Evolutionary conservation across 2,888 invertebrate species (phyloP).

Genomic region (Anoplius nigerrimus): DNA sequence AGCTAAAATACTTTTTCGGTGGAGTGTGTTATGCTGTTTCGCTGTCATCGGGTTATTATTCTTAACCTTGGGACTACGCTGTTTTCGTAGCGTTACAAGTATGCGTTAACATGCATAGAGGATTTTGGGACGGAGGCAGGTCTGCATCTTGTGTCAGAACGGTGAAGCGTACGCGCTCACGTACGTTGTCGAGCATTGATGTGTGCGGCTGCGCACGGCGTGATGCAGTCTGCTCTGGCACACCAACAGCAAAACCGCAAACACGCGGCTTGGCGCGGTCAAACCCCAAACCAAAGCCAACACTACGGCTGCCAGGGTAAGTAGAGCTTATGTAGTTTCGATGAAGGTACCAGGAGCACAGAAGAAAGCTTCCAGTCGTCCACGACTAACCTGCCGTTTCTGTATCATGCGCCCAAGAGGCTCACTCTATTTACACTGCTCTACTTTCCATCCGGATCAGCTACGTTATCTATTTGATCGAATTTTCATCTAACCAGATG

Average conservation of each 20-base stretch:
- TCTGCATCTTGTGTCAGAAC: not conserved
- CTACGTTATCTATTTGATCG: no score
- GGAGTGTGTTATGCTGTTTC: no score
- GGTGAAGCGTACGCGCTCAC: slow-evolving; percentile 23
- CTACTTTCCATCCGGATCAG: no score
- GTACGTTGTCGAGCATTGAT: not conserved
- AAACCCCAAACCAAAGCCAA: slow-evolving; percentile 73
- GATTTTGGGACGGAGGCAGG: no score
- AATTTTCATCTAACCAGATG: no score
- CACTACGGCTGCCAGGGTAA: slow-evolving; percentile 67
- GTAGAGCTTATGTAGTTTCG: slow-evolving; percentile 68
- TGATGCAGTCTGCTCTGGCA: slow-evolving; percentile 55
- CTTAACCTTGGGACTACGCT: no score
- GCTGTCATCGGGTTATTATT: no score
- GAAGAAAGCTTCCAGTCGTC: not conserved
- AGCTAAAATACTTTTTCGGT: no score
- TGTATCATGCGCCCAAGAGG: not conserved
- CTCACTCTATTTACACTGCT: not conserved
- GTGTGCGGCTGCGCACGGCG: not conserved
- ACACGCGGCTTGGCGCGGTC: slow-evolving; percentile 72
- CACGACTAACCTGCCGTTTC: not conserved
- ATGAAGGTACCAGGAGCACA: slow-evolving; percentile 17
- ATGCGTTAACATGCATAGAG: no score
- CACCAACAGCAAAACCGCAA: slow-evolving; percentile 72
- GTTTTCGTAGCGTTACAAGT: no score